phyloP scores from a whole-genome alignment of 2,113 vertebrate species.

The Lasiurus cinereus region DNA sequence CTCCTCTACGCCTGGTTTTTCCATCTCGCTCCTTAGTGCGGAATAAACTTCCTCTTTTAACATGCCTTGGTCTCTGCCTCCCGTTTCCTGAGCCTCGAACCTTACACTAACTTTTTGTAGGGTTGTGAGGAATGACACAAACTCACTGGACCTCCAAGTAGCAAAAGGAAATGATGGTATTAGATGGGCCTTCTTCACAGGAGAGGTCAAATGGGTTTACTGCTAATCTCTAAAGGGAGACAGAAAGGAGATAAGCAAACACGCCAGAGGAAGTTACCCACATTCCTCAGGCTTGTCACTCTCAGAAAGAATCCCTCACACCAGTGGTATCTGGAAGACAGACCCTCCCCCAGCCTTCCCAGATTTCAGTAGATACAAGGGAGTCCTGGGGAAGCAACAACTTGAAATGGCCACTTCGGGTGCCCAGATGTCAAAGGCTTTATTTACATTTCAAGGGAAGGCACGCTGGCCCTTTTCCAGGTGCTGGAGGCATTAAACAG shows the following conservation, averaged over 20 bases:
- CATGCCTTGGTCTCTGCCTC: too few relatives aligned
- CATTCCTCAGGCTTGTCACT: not conserved
- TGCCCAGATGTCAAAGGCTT: not conserved
- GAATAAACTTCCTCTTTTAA: too few relatives aligned
- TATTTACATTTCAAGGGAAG: slow-evolving; percentile 8
- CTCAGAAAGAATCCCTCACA: not conserved
- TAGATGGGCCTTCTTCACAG: not conserved
- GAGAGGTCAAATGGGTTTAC: not conserved
- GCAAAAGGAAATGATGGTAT: not conserved
- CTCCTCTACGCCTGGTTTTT: too few relatives aligned
- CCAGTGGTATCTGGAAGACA: not conserved
- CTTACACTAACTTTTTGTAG: not conserved
- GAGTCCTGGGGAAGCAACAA: not conserved
- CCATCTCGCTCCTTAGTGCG: too few relatives aligned
- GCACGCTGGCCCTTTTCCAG: not conserved
- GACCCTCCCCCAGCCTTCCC: not conserved
- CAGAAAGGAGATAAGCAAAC: slow-evolving; percentile 8
- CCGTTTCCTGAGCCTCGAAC: too few relatives aligned
- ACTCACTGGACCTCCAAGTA: not conserved
- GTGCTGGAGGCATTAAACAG: not conserved
- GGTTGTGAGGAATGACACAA: not conserved
- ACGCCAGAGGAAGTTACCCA: not conserved
- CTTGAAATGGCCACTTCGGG: not conserved
- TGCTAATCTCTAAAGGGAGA: not conserved
- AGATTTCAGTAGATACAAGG: not conserved